Evolutionary conservation across 1,140 invertebrate genomes (phyloP).

Genomic region (Trichonephila inaurata): DNA sequence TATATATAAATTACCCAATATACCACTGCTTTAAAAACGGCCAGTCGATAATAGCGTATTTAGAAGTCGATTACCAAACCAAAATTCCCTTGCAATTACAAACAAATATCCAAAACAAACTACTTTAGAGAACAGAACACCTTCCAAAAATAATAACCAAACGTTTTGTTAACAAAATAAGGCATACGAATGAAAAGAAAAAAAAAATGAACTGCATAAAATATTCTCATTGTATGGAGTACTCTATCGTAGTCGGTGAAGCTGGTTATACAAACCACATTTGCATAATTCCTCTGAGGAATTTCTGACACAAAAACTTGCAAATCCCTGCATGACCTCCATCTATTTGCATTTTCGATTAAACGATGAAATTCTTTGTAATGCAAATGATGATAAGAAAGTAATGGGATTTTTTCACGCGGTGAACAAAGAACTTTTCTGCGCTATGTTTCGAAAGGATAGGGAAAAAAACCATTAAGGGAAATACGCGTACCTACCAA

Average conservation of each 20-base stretch:
- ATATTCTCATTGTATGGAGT: neutral
- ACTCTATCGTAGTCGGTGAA: too few species aligned
- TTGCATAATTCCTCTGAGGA: neutral
- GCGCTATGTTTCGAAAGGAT: neutral
- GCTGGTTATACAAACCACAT: neutral
- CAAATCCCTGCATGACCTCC: neutral
- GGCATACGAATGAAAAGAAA: neutral
- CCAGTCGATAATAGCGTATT: too few species aligned
- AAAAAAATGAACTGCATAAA: neutral
- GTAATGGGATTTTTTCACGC: neutral
- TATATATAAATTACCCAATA: too few species aligned
- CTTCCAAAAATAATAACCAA: neutral
- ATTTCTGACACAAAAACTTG: neutral
- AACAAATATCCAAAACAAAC: neutral
- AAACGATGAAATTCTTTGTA: slow-evolving; percentile 13
- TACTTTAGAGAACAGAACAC: neutral
- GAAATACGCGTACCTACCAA: neutral
- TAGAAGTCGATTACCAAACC: too few species aligned
- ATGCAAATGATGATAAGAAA: slow-evolving; percentile 30
- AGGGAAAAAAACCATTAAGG: neutral
- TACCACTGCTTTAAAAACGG: too few species aligned
- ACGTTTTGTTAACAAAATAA: neutral
- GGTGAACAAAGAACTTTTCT: neutral
- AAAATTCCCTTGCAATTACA: too few species aligned
- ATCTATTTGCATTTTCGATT: slow-evolving; percentile 29